Percentiles rank a stretch among this genome's conserved stretches.
Conservation (phyloP, 2,113 vertebrate genomes). For the Azemiops feae region DNA sequence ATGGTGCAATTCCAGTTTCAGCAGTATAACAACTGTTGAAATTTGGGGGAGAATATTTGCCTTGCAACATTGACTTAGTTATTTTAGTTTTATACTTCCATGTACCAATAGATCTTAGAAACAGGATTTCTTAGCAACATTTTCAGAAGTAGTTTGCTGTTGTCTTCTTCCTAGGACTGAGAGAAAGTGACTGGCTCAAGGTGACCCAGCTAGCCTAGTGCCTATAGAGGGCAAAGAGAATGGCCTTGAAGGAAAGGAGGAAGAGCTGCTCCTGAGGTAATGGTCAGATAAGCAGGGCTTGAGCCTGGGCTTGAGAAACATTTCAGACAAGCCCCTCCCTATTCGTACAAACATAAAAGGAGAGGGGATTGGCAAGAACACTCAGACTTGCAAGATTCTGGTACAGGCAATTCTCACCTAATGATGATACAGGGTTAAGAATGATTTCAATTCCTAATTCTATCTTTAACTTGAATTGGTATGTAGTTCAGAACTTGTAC, state of each 20-base stretch:
- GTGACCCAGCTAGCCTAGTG: neutral
- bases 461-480: neutral
- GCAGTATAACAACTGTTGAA: neutral
- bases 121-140: neutral
- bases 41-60: too few relatives aligned
- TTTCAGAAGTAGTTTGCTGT: neutral
- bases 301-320: neutral
- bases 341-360: neutral
- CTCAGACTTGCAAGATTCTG: neutral
- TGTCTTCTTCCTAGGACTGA: neutral
- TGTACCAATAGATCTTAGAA: neutral
- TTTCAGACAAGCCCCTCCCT: neutral
- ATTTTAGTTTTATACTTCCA: neutral
- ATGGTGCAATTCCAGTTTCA: neutral
- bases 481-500: neutral
- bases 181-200: neutral
- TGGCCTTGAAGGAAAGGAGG: neutral
- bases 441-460: neutral
- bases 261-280: neutral
- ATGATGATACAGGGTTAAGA: neutral
- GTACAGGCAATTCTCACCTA: neutral
- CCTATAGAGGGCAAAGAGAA: neutral
- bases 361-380: neutral
- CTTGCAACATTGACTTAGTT: neutral
- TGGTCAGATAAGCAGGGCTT: neutral